These are phyloP conservation scores for Ispidina picta DNA, from an alignment of 2,797 vertebrate species.

Conservation along the genomic window DNA sequence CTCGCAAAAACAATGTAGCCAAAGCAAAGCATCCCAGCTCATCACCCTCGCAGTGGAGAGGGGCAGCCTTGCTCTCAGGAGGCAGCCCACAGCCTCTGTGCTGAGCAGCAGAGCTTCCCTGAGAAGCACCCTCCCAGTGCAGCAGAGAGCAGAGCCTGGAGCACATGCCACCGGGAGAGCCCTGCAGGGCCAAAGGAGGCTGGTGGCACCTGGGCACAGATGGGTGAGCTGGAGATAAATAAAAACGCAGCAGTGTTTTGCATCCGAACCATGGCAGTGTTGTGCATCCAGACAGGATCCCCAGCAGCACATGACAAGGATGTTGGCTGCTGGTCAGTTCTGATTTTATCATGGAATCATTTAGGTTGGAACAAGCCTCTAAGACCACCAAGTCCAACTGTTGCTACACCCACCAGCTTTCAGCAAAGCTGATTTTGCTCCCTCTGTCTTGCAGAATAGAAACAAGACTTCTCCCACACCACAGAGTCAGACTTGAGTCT, in stretches of 20 bases:
- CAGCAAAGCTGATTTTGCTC: neutral
- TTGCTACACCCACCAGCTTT: neutral
- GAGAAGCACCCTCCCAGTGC: neutral
- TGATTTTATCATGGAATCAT: neutral
- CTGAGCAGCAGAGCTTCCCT: neutral
- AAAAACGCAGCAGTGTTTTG: neutral
- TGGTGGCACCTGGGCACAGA: neutral
- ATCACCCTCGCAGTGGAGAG: neutral
- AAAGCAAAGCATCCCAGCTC: neutral
- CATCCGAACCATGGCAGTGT: neutral
- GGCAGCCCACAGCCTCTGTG: neutral
- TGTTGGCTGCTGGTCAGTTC: neutral
- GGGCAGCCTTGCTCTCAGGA: neutral
- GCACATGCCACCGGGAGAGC: rapidly evolving
- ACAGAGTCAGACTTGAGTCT: neutral
- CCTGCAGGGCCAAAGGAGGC: neutral
- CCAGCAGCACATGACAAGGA: neutral
- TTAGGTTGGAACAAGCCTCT: neutral
- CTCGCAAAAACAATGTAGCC: neutral
- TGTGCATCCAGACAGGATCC: neutral
- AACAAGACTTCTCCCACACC: neutral
- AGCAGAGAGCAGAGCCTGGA: neutral
- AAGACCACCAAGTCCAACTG: neutral
- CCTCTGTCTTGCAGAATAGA: neutral
- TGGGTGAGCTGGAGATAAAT: neutral